Evolutionary conservation across 2,113 vertebrate species (phyloP), one percentile per base, ranked within the genome.

Genomic region (Periophthalmodon schlosseri): DNA sequence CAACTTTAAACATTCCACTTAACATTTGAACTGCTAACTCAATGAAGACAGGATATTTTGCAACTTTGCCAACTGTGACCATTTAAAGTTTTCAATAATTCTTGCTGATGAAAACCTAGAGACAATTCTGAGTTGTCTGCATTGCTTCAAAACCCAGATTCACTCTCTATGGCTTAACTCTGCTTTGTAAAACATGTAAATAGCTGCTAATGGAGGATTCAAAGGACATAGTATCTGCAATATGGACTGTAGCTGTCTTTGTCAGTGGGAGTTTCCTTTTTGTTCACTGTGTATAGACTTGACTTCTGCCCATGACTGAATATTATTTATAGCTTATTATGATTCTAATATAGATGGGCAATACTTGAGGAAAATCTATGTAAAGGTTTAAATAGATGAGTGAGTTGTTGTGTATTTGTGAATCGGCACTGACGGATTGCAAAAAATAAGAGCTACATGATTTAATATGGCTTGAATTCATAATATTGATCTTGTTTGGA

Each of bases 171-270:
- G 81, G 81, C 86, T 84, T 23, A 56, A 69, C 60, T 73, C 44
- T 65, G 72, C 80, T 81, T 79, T 75, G 78, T 54, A 84, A 78
- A 82, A 74, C 70, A 15, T 91, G 88, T 90, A 91, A 85, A 88
- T 88, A 90, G 52, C 72, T 21, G 13, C 0, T 64, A 46, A 28
- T 10, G 74, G 67, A 69, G 69, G 68, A 56, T 9, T 46, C 63
- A 11, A 20, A 39, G 33, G 18, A 65, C 12, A 73, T 88, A 87
- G 89, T 80, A 79, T 76, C 81, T 69, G 61, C 64, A 67, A 50
- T 58, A 69, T 77, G 72, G 70, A 78, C 72, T 64, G 80, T 89
- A 81, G 84, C 75, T 49, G 73, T 82, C 69, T 80, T 65, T 44
- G 68, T 74, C 71, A 58, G 50, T 73, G 77, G 63, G 74, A 64